Conservation (phyloP, 2,797 vertebrate species). For the Lophura swinhoii region DNA sequence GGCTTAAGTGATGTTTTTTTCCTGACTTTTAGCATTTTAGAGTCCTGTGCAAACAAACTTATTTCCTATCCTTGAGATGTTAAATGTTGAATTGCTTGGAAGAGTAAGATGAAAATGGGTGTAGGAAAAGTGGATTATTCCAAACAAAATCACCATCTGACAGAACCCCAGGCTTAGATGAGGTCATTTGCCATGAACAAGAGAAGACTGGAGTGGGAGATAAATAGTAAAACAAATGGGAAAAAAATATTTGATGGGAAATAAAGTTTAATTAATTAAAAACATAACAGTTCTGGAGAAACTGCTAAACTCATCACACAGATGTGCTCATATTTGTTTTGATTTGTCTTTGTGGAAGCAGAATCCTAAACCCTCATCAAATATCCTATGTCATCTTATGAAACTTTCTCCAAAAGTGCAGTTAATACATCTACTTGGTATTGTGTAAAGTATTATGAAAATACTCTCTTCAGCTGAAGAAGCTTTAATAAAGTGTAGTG, state of each 20-base stretch:
- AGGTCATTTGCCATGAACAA: neutral
- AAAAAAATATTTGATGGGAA: conserved; percentile 4
- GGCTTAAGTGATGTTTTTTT: neutral
- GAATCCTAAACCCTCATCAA: neutral
- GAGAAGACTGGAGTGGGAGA: neutral
- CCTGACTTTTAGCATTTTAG: neutral
- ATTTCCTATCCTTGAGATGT: neutral
- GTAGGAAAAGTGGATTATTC: neutral
- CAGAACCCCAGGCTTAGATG: neutral
- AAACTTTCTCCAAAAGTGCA: neutral
- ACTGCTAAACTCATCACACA: neutral
- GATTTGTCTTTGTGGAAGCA: neutral
- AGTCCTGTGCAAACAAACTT: neutral
- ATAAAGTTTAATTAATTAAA: neutral
- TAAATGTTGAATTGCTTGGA: neutral
- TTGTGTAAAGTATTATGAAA: neutral
- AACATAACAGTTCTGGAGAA: neutral
- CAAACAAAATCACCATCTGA: neutral
- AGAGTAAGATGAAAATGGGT: neutral
- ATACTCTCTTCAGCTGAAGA: neutral
- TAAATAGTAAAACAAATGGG: neutral
- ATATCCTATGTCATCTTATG: neutral
- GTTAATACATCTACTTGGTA: neutral
- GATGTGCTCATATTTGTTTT: neutral
- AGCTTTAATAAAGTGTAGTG: neutral